Evolutionary conservation across 1,140 invertebrate genomes (phyloP).

Genomic region (Papilio machaon): DNA sequence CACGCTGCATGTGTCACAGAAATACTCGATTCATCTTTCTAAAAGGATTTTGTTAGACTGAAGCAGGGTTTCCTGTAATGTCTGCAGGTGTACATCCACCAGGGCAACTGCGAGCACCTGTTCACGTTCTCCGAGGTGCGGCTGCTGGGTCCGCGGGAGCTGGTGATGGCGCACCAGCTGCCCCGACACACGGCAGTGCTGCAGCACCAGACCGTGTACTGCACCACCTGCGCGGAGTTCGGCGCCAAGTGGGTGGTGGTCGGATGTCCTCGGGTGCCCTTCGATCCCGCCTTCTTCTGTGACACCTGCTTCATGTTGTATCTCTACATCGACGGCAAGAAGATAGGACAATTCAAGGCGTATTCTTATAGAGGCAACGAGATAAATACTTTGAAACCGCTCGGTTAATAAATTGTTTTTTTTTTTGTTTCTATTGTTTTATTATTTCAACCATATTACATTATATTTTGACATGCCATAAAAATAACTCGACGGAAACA

Average conservation of each 20-base stretch:
- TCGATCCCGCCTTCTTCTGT: constrained; percentile 86
- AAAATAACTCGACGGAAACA: no score
- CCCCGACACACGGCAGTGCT: constrained; percentile 81
- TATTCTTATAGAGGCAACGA: constrained; percentile 65
- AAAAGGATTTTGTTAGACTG: background rate
- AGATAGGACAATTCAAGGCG: constrained; percentile 83
- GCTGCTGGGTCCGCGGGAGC: constrained; percentile 80
- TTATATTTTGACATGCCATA: no score
- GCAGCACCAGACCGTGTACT: constrained; percentile 68
- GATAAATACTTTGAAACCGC: constrained; percentile 61
- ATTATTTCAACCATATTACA: background rate
- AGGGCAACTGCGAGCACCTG: constrained; percentile 95
- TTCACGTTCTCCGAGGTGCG: constrained; percentile 89
- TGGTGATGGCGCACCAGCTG: constrained; percentile 75
- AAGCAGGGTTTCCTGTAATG: background rate
- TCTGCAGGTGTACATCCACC: constrained; percentile 90
- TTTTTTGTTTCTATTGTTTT: background rate
- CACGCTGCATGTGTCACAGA: no score
- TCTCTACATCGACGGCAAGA: constrained; percentile 84
- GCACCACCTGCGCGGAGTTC: constrained; percentile 73
- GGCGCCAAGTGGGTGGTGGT: constrained; percentile 84
- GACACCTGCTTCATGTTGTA: constrained; percentile 85
- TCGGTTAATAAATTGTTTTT: constrained; percentile 1
- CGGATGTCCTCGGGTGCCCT: constrained; percentile 83
- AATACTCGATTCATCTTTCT: background rate